Evolutionary conservation across 2,113 vertebrate genomes (phyloP).

Genomic region (Eupsittula cactorum): DNA sequence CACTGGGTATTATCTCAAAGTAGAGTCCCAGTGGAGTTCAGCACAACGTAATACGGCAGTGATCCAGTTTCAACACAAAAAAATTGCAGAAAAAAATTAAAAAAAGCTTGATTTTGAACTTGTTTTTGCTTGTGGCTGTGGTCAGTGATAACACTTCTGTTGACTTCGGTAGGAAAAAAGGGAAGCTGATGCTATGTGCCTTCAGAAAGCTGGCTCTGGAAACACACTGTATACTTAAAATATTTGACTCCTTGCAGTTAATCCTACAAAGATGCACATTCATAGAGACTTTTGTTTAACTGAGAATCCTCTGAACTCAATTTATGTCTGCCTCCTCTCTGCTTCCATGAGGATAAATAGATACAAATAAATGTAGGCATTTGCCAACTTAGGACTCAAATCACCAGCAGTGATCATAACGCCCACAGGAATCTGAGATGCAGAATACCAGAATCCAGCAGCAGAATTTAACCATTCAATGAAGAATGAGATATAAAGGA

Average conservation of each 20-base stretch:
- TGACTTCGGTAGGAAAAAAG: background rate
- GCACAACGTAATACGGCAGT: background rate
- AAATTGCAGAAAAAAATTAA: background rate
- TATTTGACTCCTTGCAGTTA: background rate
- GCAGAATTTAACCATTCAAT: background rate
- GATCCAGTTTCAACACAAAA: background rate
- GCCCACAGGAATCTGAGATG: background rate
- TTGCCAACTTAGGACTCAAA: background rate
- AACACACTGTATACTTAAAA: background rate
- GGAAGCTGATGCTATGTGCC: background rate
- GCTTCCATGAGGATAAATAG: background rate
- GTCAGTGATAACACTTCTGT: background rate
- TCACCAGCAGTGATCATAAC: background rate
- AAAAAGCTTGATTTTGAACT: background rate
- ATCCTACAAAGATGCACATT: background rate
- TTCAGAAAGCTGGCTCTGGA: background rate
- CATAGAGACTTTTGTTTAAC: background rate
- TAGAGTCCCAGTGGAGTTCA: background rate
- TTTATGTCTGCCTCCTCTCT: background rate
- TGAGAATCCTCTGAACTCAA: background rate
- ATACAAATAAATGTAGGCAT: background rate
- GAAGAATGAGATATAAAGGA: background rate
- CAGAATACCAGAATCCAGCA: background rate
- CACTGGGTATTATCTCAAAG: background rate
- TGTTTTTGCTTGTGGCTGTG: background rate